Percentiles rank a stretch among this genome's conserved stretches.
Conservation (phyloP, 2,113 vertebrate species). For the Pantherophis guttatus region DNA sequence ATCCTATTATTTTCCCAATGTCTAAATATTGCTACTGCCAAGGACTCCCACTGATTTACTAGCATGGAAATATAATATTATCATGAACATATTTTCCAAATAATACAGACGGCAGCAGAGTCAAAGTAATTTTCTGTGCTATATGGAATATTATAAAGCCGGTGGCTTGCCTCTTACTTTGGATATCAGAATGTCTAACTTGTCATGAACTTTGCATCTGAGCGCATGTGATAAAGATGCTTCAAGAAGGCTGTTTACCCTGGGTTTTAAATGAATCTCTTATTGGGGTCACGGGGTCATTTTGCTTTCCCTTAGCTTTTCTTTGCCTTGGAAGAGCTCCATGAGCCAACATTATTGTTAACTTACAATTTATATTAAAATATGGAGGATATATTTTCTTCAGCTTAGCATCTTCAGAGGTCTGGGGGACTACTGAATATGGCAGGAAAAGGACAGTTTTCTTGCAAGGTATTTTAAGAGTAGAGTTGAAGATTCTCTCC, state of each 20-base stretch:
- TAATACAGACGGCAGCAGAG: slow-evolving; percentile 53
- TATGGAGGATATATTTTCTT: neutral
- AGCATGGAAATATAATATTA: slow-evolving; percentile 63
- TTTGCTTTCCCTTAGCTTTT: neutral
- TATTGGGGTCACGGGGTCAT: neutral
- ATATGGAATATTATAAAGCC: slow-evolving; percentile 32
- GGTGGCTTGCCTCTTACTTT: slow-evolving; percentile 25
- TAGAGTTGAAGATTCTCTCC: neutral
- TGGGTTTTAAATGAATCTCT: slow-evolving; percentile 1
- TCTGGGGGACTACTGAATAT: neutral
- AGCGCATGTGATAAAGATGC: neutral
- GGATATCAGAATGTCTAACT: slow-evolving; percentile 24
- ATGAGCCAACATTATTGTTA: neutral
- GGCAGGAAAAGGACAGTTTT: neutral
- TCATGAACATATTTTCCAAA: slow-evolving; percentile 61
- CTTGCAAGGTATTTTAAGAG: neutral
- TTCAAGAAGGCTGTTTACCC: neutral
- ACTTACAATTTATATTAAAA: neutral
- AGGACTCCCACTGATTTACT: slow-evolving; percentile 60
- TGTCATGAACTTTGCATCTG: slow-evolving; percentile 15
- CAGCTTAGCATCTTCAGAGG: neutral
- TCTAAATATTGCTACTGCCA: slow-evolving; percentile 56
- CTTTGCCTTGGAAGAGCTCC: neutral
- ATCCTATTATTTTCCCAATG: slow-evolving; percentile 69
- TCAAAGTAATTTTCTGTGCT: slow-evolving; percentile 30